phyloP scores from a whole-genome alignment of 2,113 vertebrate species.

The Rousettus leschenaultii region DNA sequence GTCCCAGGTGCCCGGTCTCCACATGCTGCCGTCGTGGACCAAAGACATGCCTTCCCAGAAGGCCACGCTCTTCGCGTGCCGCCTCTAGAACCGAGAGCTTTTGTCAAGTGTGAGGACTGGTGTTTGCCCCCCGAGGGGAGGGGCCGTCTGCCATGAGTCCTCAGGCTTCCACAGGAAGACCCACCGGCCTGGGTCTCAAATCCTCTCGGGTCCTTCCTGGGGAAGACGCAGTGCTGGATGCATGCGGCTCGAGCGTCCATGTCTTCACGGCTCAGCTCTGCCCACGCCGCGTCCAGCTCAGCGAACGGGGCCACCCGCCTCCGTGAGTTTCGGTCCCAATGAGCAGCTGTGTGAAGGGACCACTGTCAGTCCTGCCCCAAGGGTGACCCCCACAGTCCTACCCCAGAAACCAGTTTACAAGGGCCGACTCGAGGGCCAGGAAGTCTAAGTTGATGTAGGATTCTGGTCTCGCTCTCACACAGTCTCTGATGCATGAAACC shows the following conservation, averaged over 20 bases:
- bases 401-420: background rate
- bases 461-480: background rate
- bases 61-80: background rate
- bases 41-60: background rate
- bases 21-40: background rate
- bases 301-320: rapidly evolving
- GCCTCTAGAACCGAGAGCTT: no score
- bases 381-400: background rate
- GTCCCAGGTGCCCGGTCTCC: background rate
- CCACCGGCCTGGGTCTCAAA: background rate
- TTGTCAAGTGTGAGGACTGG: background rate
- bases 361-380: background rate
- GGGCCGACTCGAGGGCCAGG: rapidly evolving
- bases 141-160: background rate
- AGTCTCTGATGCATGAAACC: background rate
- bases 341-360: background rate
- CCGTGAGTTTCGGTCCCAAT: rapidly evolving
- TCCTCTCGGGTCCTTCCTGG: background rate
- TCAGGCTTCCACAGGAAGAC: background rate
- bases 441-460: background rate
- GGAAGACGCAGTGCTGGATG: rapidly evolving
- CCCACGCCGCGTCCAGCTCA: background rate
- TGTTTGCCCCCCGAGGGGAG: background rate
- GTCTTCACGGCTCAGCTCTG: rapidly evolving
- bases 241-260: rapidly evolving